Evolutionary conservation across 2,113 vertebrate genomes (phyloP).

Genomic region (Rafetus swinhoei): DNA sequence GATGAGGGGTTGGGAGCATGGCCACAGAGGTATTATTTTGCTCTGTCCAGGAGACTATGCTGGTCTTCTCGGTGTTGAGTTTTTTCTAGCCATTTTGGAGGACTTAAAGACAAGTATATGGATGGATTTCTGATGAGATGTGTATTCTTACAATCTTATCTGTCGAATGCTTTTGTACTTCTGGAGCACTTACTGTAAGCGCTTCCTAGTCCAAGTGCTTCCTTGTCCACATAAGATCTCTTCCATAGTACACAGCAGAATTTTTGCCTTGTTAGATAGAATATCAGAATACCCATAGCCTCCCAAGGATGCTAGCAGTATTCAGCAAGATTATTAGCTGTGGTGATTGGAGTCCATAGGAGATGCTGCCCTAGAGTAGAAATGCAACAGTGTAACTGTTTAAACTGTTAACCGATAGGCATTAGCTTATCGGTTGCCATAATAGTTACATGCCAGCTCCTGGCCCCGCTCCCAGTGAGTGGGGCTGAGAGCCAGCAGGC

Average conservation of each 20-base stretch:
- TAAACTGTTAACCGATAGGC: no score
- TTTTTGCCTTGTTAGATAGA: neutral
- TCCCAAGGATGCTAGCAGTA: neutral
- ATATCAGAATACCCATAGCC: neutral
- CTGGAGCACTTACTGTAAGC: neutral
- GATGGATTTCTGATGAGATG: neutral
- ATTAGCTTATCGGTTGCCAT: no score
- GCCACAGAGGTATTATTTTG: neutral
- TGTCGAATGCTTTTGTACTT: neutral
- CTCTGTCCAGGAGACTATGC: neutral
- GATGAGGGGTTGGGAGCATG: neutral
- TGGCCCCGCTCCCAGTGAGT: no score
- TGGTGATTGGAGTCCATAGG: neutral
- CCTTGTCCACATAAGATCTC: neutral
- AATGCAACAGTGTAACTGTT: no score
- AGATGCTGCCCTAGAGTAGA: neutral
- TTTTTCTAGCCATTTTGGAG: neutral
- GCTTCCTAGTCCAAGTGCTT: neutral
- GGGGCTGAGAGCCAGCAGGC: no score
- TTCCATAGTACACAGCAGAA: neutral
- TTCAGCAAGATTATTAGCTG: neutral
- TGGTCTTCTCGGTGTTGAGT: neutral
- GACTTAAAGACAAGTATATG: neutral
- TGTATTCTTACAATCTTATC: conserved; percentile 3
- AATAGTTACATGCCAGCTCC: no score